Conservation (phyloP, 2,797 vertebrate genomes). For the Eulemur mongoz region DNA sequence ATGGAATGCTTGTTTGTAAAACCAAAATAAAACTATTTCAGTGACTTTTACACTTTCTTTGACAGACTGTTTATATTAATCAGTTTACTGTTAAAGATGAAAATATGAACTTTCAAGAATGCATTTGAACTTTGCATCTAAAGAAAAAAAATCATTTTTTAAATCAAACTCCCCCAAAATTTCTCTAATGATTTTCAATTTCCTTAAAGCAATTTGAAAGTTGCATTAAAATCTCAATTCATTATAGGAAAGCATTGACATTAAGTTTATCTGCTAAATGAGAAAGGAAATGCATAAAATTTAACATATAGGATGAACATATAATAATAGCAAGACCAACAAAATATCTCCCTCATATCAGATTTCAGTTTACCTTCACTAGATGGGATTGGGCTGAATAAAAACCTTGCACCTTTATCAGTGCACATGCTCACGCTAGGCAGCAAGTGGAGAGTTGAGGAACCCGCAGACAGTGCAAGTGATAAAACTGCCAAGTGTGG, state of each 20-base stretch:
- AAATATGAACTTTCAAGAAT: background rate
- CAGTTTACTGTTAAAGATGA: background rate
- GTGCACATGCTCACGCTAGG: slow-evolving; percentile 90
- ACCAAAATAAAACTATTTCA: background rate
- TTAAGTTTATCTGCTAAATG: slow-evolving; percentile 12
- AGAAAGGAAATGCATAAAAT: slow-evolving; percentile 27
- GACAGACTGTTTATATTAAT: background rate
- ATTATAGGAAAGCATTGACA: background rate
- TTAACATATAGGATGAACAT: slow-evolving; percentile 1
- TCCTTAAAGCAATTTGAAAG: background rate
- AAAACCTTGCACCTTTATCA: slow-evolving; percentile 93
- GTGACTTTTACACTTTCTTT: background rate
- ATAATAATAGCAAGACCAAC: slow-evolving; percentile 38
- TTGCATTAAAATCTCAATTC: background rate
- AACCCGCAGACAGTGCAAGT: slow-evolving; percentile 70
- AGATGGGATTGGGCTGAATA: slow-evolving; percentile 91
- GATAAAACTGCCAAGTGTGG: slow-evolving; percentile 76
- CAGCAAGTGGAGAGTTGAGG: slow-evolving; percentile 81
- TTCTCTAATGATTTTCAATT: background rate
- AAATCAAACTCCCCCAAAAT: background rate
- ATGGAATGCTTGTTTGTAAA: background rate
- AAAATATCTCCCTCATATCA: slow-evolving; percentile 88
- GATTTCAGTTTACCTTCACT: slow-evolving; percentile 87
- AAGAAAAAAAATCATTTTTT: background rate
- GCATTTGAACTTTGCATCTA: background rate